Percentiles rank a stretch among this genome's conserved stretches.
These are phyloP conservation scores for Cryptus armator DNA, from an alignment of 2,888 invertebrate genomes.

Conservation along the genomic window DNA sequence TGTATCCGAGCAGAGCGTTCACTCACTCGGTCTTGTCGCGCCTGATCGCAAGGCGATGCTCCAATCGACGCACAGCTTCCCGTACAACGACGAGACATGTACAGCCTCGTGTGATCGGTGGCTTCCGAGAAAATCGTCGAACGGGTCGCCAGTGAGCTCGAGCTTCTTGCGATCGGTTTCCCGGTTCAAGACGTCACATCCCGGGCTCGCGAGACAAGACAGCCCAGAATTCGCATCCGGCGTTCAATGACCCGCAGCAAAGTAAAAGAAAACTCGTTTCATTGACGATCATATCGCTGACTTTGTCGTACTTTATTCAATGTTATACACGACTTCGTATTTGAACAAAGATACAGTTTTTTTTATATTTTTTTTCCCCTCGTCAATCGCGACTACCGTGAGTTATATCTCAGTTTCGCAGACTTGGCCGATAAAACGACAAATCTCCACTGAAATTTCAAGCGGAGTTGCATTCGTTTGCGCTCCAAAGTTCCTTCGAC, in stretches of 20 bases:
- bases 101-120: slow-evolving; percentile 32
- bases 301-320: background rate
- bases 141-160: slow-evolving; percentile 14
- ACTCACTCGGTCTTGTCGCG: slow-evolving; percentile 22
- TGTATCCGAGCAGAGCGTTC: slow-evolving; percentile 3
- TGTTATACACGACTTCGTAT: background rate
- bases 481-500: background rate
- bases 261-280: slow-evolving; percentile 22
- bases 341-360: background rate
- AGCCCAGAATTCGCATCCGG: slow-evolving; percentile 46
- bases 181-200: slow-evolving; percentile 24
- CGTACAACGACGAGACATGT: slow-evolving; percentile 34
- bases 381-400: background rate
- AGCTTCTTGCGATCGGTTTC: slow-evolving; percentile 59
- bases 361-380: slow-evolving; percentile 2
- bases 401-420: slow-evolving; percentile 4
- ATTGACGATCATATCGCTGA: background rate
- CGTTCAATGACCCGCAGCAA: slow-evolving; percentile 54
- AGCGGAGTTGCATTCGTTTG: slow-evolving; percentile 7
- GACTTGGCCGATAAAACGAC: slow-evolving; percentile 17
- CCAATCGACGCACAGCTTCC: slow-evolving; percentile 34
- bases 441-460: slow-evolving; percentile 41
- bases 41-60: slow-evolving; percentile 28
- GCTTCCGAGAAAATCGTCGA: slow-evolving; percentile 62
- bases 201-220: slow-evolving; percentile 37